Percentiles rank a stretch among this genome's conserved stretches.
These are phyloP conservation scores for Therioaphis trifolii DNA, from an alignment of 2,888 invertebrate genomes.

Conservation along the genomic window DNA sequence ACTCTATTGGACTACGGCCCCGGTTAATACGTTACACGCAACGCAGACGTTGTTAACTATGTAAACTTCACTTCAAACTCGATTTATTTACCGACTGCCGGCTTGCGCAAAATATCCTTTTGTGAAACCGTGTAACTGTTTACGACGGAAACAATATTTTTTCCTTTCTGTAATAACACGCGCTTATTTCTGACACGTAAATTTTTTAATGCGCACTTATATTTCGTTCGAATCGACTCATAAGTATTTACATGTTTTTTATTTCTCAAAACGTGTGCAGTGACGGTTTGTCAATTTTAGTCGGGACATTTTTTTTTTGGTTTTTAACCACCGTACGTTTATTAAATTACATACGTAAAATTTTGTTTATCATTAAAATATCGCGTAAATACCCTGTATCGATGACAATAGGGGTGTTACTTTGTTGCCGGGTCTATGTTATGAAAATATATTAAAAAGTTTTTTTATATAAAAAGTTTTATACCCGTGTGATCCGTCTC, in stretches of 20 bases:
- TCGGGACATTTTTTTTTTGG: too few relatives aligned
- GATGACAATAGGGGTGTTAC: not conserved
- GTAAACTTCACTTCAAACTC: slow-evolving; percentile 19
- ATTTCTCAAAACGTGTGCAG: too few relatives aligned
- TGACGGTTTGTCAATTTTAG: too few relatives aligned
- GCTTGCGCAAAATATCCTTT: not conserved
- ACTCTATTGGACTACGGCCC: not conserved
- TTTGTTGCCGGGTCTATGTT: not conserved
- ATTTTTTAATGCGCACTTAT: not conserved
- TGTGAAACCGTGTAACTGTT: not conserved
- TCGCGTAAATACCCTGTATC: not conserved
- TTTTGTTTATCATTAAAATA: not conserved
- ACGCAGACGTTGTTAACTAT: not conserved
- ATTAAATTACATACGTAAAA: too few relatives aligned
- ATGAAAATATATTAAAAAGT: not conserved
- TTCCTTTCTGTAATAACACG: not conserved
- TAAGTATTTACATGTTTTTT: too few relatives aligned
- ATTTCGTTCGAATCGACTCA: not conserved
- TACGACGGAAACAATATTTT: not conserved
- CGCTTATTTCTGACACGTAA: not conserved
- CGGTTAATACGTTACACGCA: not conserved
- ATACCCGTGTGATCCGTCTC: slow-evolving; percentile 11
- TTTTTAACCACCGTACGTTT: too few relatives aligned
- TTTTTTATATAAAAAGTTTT: slow-evolving; percentile 25
- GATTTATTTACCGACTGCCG: not conserved